A percentile compares a stretch with the other conserved stretches of the same genome.
Evolutionary conservation across 2,888 invertebrate genomes (phyloP).

Genomic region (Agrotis puta): DNA sequence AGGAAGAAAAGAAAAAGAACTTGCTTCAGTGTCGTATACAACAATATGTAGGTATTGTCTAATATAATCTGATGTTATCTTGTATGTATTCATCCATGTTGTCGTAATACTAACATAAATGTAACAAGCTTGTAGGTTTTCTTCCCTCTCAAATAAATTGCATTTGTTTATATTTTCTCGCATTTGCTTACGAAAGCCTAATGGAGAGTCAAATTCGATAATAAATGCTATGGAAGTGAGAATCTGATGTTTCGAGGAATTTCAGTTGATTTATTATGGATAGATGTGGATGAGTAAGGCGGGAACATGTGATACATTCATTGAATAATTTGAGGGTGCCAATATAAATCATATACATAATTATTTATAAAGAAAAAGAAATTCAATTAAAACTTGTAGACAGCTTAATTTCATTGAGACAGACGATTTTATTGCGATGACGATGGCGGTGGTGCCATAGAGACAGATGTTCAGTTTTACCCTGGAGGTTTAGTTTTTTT

Average conservation of each 20-base stretch:
- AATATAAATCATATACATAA: no score
- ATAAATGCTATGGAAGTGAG: slow-evolving; percentile 4
- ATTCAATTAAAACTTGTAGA: no score
- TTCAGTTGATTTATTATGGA: slow-evolving; percentile 15
- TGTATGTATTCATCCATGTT: no score
- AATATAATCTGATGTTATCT: neutral
- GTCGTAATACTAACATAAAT: neutral
- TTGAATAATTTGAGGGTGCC: no score
- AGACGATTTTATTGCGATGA: no score
- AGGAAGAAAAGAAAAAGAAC: neutral
- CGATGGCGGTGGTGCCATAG: no score
- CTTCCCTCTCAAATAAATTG: slow-evolving; percentile 20
- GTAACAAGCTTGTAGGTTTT: slow-evolving; percentile 6
- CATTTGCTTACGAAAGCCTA: slow-evolving; percentile 16
- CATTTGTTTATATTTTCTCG: slow-evolving; percentile 30
- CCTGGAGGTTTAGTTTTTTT: no score
- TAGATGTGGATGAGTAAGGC: neutral
- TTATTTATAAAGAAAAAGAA: no score
- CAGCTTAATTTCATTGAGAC: no score
- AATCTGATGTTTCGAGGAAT: slow-evolving; percentile 5
- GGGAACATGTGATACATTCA: neutral
- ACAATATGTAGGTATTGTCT: neutral
- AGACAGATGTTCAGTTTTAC: no score
- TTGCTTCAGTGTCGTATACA: neutral
- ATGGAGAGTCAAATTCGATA: slow-evolving; percentile 22